phyloP scores from a whole-genome alignment of 2,797 vertebrate species.

The Phataginus tricuspis region DNA sequence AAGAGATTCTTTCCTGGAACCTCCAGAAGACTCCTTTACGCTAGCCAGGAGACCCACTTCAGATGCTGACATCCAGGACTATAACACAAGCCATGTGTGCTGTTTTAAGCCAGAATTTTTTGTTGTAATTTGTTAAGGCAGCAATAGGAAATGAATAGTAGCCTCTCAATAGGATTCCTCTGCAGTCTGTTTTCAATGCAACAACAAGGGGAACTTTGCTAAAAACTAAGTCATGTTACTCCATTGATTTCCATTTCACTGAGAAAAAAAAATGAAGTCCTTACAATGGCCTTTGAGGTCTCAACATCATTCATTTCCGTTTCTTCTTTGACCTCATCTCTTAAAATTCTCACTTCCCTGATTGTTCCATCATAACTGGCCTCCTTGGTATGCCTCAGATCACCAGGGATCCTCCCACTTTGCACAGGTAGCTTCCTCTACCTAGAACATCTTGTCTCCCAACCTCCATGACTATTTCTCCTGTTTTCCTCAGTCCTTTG shows the following conservation, averaged over 20 bases:
- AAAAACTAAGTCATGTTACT: background rate
- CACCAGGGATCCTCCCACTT: background rate
- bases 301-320: background rate
- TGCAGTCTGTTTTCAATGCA: background rate
- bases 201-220: background rate
- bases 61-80: background rate
- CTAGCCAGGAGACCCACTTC: background rate
- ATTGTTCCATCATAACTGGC: background rate
- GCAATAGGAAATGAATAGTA: background rate
- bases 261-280: background rate
- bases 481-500: background rate
- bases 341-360: background rate
- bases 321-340: background rate
- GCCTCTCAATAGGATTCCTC: background rate
- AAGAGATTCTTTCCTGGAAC: background rate
- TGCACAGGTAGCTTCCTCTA: background rate
- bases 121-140: background rate
- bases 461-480: background rate
- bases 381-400: background rate
- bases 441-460: background rate
- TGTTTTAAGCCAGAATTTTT: background rate
- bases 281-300: background rate
- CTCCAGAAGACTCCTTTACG: background rate
- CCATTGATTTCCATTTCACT: background rate
- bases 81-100: background rate